Conservation (phyloP, 2,888 invertebrate species). For the Papilio gigon region DNA sequence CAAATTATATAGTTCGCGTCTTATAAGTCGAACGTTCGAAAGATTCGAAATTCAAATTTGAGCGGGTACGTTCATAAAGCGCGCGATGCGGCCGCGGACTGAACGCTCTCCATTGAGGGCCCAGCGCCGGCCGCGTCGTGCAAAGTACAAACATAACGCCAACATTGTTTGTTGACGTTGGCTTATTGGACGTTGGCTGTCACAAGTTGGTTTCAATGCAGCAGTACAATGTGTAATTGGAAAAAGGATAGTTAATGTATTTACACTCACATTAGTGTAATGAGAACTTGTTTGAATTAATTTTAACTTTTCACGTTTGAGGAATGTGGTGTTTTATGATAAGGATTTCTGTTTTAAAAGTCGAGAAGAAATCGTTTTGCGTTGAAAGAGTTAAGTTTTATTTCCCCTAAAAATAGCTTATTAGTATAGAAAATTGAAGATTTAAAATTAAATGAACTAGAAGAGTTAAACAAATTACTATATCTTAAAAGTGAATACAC, state of each 20-base stretch:
- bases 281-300: neutral
- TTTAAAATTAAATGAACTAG: no score
- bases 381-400: no score
- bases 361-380: no score
- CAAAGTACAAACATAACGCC: slow-evolving; percentile 35
- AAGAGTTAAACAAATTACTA: no score
- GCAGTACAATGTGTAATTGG: slow-evolving; percentile 6
- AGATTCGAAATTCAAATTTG: slow-evolving; percentile 33
- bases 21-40: slow-evolving; percentile 32
- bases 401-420: no score
- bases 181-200: slow-evolving; percentile 30
- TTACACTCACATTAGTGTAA: slow-evolving; percentile 3
- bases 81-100: slow-evolving; percentile 40
- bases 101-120: slow-evolving; percentile 18
- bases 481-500: no score
- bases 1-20: slow-evolving; percentile 34
- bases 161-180: slow-evolving; percentile 37
- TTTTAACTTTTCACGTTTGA: neutral
- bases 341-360: no score
- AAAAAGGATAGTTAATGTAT: slow-evolving; percentile 7
- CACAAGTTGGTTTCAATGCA: slow-evolving; percentile 12
- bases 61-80: slow-evolving; percentile 33
- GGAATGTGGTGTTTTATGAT: no score
- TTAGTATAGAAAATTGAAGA: no score
- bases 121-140: slow-evolving; percentile 27